Conservation (phyloP, 2,888 invertebrate genomes). For the Frankliniella fusca region DNA sequence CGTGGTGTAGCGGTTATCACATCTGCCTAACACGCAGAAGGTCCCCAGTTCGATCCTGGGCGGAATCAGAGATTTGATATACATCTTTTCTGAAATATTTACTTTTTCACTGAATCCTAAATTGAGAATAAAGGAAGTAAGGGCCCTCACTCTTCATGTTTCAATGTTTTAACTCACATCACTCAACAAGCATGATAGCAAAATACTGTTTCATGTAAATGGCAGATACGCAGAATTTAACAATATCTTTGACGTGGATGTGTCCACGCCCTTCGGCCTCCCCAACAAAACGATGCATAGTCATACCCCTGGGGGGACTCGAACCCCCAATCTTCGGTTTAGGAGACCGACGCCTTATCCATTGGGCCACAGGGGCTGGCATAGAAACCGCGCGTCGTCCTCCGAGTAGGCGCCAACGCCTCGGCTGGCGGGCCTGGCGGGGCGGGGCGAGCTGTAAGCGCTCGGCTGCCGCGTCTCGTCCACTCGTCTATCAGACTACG, state of each 20-base stretch:
- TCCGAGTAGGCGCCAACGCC: background rate
- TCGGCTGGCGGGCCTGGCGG: background rate
- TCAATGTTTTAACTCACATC: too few relatives aligned
- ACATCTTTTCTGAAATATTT: background rate
- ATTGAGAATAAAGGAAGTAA: too few relatives aligned
- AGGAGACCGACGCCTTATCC: slow-evolving; percentile 24
- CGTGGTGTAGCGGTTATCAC: slow-evolving; percentile 86
- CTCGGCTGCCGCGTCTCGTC: background rate
- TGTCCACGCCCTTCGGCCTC: background rate
- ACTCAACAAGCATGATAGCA: too few relatives aligned
- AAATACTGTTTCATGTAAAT: too few relatives aligned
- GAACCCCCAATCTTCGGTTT: slow-evolving; percentile 19
- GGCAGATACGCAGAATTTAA: too few relatives aligned
- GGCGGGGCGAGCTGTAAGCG: background rate
- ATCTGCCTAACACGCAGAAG: slow-evolving; percentile 86
- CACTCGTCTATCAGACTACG: slow-evolving; percentile 10
- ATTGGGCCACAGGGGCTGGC: slow-evolving; percentile 25
- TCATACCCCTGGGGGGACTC: slow-evolving; percentile 12
- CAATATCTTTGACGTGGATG: too few relatives aligned
- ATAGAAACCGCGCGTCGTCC: background rate
- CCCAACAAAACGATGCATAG: background rate
- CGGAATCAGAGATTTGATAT: slow-evolving; percentile 51
- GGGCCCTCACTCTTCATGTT: too few relatives aligned
- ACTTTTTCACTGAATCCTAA: background rate
- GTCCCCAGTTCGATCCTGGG: slow-evolving; percentile 84